Evolutionary conservation across 2,797 vertebrate genomes (phyloP), one percentile per base, ranked within the genome.

Genomic region (Synaphobranchus kaupii): DNA sequence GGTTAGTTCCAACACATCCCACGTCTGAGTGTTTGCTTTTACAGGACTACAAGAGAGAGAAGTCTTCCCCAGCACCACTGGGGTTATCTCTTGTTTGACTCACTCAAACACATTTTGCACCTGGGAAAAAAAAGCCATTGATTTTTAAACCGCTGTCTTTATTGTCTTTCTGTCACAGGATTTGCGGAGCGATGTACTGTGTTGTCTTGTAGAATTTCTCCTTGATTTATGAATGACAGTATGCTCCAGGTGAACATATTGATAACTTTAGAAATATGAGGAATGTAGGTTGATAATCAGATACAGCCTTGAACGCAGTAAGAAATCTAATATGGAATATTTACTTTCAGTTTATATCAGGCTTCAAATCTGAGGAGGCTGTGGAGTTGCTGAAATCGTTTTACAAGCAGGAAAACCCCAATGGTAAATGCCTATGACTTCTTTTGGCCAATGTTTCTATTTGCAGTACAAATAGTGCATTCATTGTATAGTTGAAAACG

Each of bases 401-500:
- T 93, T 99, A 99, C 94, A 98, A 96, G 91, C 98, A 99, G 92
- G 97, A 99, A 94, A 99, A 99, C 93, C 98, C 98, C 90, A 99
- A 98, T 4, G 98, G 98, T 99, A 92, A 94, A 93, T 93, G 25
- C 28, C 54, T 78, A 20, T 48, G 10, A 48, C 84, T 39, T 34
- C 0, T 44, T 56, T 31, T 39, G 13, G 15, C 28, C 50, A 47
- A 22, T 63, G 60, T 86, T 13, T 52, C 50, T 58, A 20, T 28
- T 56, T 17, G 39, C 39, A 39, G 39, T 39, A 54, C 82, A 31
- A 50, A 15, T n/a, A 50, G 1, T 81, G 47, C 8, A 81, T 81
- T 81, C 25, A 81, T 81, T 80, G 76, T 80, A 39, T 10, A 47
- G 34, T 34, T 76, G 31, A 76, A 39, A 76, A 34, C 17, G 13